phyloP scores from a whole-genome alignment of 1,140 invertebrate genomes.

The Arion vulgaris region DNA sequence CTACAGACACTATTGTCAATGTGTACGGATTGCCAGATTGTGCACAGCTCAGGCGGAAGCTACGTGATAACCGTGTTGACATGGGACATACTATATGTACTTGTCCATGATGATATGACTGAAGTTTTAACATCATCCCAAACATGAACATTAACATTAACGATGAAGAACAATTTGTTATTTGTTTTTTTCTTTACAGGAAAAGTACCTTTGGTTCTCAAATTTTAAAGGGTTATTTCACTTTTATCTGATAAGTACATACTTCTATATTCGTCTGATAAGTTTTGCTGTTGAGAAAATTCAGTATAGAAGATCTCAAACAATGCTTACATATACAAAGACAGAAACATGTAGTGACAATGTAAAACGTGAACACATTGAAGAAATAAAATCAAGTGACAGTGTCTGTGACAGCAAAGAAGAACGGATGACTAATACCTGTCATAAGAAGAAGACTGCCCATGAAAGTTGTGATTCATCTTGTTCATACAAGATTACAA shows the following conservation, averaged over 20 bases:
- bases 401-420: neutral
- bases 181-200: neutral
- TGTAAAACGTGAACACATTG: neutral
- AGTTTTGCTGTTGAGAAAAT: constrained; percentile 26
- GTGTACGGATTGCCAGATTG: too few relatives aligned
- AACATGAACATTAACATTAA: too few relatives aligned
- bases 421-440: neutral
- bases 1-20: too few relatives aligned
- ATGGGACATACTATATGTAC: too few relatives aligned
- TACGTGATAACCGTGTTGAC: too few relatives aligned
- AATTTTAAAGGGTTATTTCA: neutral
- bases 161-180: too few relatives aligned
- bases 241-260: neutral
- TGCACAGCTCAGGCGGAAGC: too few relatives aligned
- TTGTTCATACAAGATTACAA: constrained; percentile 42
- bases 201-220: neutral
- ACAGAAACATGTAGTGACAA: neutral
- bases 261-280: neutral
- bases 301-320: constrained; percentile 35
- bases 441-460: neutral
- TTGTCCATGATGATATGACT: too few relatives aligned
- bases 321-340: constrained; percentile 31
- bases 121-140: too few relatives aligned
- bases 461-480: neutral
- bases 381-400: neutral